Evolutionary conservation across 2,888 invertebrate species (phyloP).

Genomic region (Dynastes tityus): DNA sequence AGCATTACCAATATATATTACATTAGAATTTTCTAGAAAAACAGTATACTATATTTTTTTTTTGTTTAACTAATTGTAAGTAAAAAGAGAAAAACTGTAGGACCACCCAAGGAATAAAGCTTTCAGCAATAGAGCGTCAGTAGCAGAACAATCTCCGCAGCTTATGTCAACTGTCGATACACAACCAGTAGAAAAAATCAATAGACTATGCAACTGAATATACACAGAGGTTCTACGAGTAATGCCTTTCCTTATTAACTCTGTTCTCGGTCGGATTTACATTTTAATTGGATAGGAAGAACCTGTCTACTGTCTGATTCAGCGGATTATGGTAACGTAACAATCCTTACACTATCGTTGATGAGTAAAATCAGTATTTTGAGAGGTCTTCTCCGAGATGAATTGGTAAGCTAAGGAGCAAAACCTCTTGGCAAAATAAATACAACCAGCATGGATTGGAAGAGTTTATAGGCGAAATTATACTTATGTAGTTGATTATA

Average conservation of each 20-base stretch:
- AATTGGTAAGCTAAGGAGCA: neutral
- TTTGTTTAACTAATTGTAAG: too few relatives aligned
- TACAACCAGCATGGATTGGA: neutral
- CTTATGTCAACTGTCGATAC: too few relatives aligned
- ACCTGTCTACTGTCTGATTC: conserved; percentile 26
- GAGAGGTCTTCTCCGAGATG: neutral
- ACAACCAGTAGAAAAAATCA: neutral
- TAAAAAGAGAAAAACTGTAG: too few relatives aligned
- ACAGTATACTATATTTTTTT: too few relatives aligned
- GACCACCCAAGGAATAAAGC: too few relatives aligned
- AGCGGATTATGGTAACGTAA: conserved; percentile 28
- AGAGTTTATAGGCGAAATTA: neutral
- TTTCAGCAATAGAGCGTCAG: too few relatives aligned
- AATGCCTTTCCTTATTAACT: conserved; percentile 26
- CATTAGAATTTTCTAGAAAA: too few relatives aligned
- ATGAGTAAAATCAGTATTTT: conserved; percentile 23
- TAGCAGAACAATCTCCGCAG: too few relatives aligned
- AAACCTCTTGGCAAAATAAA: too few relatives aligned
- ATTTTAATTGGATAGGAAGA: conserved; percentile 50
- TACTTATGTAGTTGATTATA: conserved; percentile 12
- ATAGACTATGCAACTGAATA: neutral
- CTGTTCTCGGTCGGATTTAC: conserved; percentile 40
- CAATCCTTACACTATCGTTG: conserved; percentile 2
- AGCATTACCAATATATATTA: too few relatives aligned
- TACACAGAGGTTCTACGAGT: conserved; percentile 18